Evolutionary conservation across 30 jellyfish, hydroid and myxozoan genomes (phyloP), one percentile per base, ranked within the genome.

Genomic region (Chironex yamaguchii): DNA sequence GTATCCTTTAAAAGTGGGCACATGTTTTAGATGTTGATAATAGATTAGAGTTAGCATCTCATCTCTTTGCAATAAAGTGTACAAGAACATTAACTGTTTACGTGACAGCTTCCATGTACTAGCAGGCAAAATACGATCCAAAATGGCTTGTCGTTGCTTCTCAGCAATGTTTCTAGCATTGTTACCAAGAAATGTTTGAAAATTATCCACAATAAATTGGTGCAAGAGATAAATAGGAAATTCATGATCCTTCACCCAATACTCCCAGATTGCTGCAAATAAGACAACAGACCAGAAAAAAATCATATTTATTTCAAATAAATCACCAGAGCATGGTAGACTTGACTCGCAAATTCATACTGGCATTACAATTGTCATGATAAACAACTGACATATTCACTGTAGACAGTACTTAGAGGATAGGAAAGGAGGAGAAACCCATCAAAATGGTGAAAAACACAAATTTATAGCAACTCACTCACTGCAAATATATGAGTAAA

Each of bases 1-100:
- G 13, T 90, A 42, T 24, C 97, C 97, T 17, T 24, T 17, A 26
- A 73, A 31, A 20, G 58, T 75, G n/a, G 96, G 93, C 42, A 86
- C 62, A 30, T 80, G 26, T 30, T 77, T 58, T 1, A 74, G 3
- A 21, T 74, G 28, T 2, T 76, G 93, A 32, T 86, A 73, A 12
- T 69, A 32, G 52, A 90, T 75, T 1, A 66, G 50, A 72, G 76
- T 25, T 3, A 51, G 31, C 11, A 74, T 27, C 63, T 74, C 96
- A 32, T 51, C 85, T 22, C 75, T 82, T 51, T 58, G 78, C 12
- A 86, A 1, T 21, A 34, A 32, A 4, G 33, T 2, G 65, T 79
- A 62, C 2, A 88, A 22, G 22, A 29, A 21, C 31, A 13, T 29
- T 64, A 86, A 28, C 36, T 76, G 69, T 11, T 49, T 12, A 4